Base-by-base conservation (phyloP, 1,140 invertebrate genomes). In the Wiebesia pumilae region DNA sequence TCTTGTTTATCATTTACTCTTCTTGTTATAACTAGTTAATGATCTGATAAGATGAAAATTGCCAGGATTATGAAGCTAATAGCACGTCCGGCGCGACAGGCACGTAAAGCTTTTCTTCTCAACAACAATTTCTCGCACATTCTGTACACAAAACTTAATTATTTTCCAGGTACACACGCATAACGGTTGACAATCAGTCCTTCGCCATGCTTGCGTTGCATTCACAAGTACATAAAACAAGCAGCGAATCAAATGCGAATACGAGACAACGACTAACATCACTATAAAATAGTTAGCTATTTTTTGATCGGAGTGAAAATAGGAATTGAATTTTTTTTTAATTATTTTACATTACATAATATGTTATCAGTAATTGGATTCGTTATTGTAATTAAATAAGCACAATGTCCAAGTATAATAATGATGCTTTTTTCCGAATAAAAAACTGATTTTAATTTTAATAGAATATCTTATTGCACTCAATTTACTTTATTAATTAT, bases 21-120 rank as follows among this genome's bases (percentile, higher is more conserved):
- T n/a, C 40, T 24, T 9, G 12, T 33, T 54, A 19, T 43, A 35
- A 43, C 16, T 14, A 78, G 16, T 9, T 16, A 78, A 54, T 33
- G 35, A 65, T 81, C 79, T 62, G 79, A 81, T 81, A 81, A 79
- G n/a, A 51, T 7, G 30, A 81, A 65, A 81, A 65, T 81, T 65
- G 65, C 27, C 65, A 14, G 51, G 78, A 80, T 80, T 80, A 38
- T 40, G 0, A 38, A 69, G 77, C 47, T 79, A 79, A 75, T 79
- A 16, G 40, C 38, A 30, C 80, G 65, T 69, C 35, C 62, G 65
- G 80, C 38, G 9, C 33, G 27, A 69, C 40, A 47, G 33, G 24
- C 27, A 27, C 65, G 80, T 27, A 69, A 21, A 21, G 80, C 27
- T 80, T 33, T 27, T 35, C 78, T 12, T 80, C 54, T 21, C 27